Conservation (phyloP, 2,797 vertebrate genomes). For the Dermochelys coriacea region DNA sequence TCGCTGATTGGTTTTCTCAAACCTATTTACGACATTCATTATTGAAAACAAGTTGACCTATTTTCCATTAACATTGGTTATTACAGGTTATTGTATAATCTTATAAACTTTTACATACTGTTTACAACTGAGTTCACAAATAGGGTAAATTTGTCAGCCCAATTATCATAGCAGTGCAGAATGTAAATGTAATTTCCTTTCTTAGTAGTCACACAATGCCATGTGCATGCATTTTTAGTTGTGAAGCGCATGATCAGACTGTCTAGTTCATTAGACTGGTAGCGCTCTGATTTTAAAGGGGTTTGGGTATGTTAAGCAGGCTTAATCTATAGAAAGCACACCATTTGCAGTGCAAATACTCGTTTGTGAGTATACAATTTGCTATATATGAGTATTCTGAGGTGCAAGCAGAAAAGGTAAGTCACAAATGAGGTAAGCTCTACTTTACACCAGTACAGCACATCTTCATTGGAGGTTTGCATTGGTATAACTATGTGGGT, state of each 20-base stretch:
- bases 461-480: rapidly evolving
- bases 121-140: neutral
- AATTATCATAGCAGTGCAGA: neutral
- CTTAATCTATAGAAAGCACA: neutral
- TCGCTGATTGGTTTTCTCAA: neutral
- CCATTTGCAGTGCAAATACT: neutral
- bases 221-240: neutral
- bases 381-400: neutral
- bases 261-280: neutral
- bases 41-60: neutral
- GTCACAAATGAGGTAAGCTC: neutral
- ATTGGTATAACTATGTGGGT: neutral
- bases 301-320: neutral
- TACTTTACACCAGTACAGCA: neutral
- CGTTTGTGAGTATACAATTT: neutral
- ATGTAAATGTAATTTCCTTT: neutral
- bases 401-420: neutral
- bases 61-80: neutral
- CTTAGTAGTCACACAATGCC: neutral
- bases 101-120: neutral
- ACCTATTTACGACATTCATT: neutral
- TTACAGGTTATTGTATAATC: neutral
- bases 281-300: neutral
- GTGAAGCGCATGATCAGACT: neutral
- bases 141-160: neutral